phyloP scores from a whole-genome alignment of 2,797 vertebrate genomes.

The Liparis tanakae region DNA sequence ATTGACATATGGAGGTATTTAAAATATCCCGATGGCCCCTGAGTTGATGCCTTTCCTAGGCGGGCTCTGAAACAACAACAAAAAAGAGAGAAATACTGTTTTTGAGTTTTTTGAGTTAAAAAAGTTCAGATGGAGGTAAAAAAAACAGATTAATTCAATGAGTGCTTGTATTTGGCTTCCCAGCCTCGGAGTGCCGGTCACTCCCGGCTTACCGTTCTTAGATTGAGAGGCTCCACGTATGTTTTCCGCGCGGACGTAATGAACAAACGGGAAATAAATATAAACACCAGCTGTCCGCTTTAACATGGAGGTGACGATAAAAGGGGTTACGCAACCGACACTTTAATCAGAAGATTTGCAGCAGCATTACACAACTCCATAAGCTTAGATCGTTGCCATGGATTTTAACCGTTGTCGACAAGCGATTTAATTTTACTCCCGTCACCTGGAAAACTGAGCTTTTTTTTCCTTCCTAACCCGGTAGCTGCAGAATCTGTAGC shows the following conservation, averaged over 20 bases:
- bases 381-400: constrained; percentile 41
- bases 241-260: constrained; percentile 44
- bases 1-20: not conserved
- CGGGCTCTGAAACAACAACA: constrained; percentile 20
- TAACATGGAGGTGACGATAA: constrained; percentile 54
- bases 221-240: constrained; percentile 17
- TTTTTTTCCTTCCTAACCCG: not conserved
- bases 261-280: constrained; percentile 51
- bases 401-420: constrained; percentile 46
- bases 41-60: constrained; percentile 30
- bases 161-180: constrained; percentile 36
- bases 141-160: constrained; percentile 52
- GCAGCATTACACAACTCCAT: constrained; percentile 34
- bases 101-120: constrained; percentile 21
- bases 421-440: constrained; percentile 38
- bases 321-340: constrained; percentile 46
- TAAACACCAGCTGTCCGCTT: constrained; percentile 71
- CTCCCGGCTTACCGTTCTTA: no score
- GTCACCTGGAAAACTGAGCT: constrained; percentile 29
- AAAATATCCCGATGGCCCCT: constrained; percentile 24
- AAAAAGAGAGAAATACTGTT: constrained; percentile 15
- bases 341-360: constrained; percentile 61
- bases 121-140: constrained; percentile 19
- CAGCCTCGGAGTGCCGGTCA: not conserved
- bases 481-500: constrained; percentile 18